A percentile compares a stretch with the other conserved stretches of the same genome.
Conservation (phyloP, 2,888 invertebrate genomes). For the Temnothorax rugatulus region DNA sequence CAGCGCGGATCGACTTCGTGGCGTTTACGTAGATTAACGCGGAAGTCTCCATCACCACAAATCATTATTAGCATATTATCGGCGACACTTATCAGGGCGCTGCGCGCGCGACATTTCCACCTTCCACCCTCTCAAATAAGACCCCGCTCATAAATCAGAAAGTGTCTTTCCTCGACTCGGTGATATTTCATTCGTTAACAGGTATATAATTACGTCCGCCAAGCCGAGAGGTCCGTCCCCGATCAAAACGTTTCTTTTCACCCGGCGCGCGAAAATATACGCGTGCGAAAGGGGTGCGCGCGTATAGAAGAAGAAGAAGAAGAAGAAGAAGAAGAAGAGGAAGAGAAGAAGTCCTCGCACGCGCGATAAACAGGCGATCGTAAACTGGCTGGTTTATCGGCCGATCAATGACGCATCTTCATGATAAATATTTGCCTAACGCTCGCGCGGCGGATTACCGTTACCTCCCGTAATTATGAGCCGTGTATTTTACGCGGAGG, state of each 20-base stretch:
- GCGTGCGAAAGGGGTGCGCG: constrained; percentile 9
- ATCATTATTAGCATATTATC: constrained; percentile 85
- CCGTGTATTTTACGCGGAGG: not conserved
- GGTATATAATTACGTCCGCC: constrained; percentile 80
- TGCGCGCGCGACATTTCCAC: constrained; percentile 64
- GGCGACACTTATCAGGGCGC: constrained; percentile 80
- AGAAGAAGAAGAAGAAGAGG: not conserved
- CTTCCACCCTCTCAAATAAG: constrained; percentile 73
- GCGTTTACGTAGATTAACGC: constrained; percentile 78
- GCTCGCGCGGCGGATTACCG: constrained; percentile 31
- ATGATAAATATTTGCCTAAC: constrained; percentile 55
- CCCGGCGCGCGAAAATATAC: constrained; percentile 51
- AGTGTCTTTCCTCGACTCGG: constrained; percentile 76
- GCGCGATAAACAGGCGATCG: constrained; percentile 30
- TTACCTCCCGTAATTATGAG: constrained; percentile 33
- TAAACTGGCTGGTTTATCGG: constrained; percentile 49
- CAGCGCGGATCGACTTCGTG: constrained; percentile 66
- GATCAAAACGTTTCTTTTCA: constrained; percentile 69
- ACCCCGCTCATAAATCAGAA: constrained; percentile 79
- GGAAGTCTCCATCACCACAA: constrained; percentile 79
- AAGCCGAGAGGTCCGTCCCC: constrained; percentile 56
- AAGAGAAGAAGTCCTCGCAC: not conserved
- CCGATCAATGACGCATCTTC: constrained; percentile 42
- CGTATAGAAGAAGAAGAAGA: not conserved
- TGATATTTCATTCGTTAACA: constrained; percentile 83